Evolutionary conservation across 2,888 invertebrate species (phyloP).

Genomic region (Metacarcinus magister): DNA sequence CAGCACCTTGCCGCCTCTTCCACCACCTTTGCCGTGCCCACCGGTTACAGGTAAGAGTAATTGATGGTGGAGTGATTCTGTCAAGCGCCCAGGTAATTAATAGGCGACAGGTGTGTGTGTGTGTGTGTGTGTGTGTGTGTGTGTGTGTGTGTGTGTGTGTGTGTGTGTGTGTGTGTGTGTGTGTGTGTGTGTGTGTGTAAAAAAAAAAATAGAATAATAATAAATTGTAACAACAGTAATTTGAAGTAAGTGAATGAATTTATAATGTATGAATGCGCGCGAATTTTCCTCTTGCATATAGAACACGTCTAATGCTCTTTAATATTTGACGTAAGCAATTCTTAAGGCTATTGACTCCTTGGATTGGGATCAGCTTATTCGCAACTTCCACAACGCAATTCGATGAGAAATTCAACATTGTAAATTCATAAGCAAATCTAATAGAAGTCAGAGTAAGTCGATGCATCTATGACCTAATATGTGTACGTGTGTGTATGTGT

Average conservation of each 20-base stretch:
- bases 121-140: constrained; percentile 26
- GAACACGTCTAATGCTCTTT: background rate
- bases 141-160: constrained; percentile 26
- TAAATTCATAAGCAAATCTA: constrained; percentile 32
- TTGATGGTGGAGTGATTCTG: background rate
- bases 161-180: constrained; percentile 3
- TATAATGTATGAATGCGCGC: background rate
- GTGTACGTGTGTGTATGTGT: constrained; percentile 26
- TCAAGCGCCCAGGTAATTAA: background rate
- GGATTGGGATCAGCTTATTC: background rate
- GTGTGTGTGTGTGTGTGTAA: background rate
- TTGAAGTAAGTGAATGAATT: background rate
- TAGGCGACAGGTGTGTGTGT: constrained; percentile 14
- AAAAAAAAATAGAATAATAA: background rate
- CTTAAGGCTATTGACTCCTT: constrained; percentile 12
- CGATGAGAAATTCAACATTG: constrained; percentile 28
- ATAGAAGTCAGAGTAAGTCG: background rate
- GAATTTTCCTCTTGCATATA: background rate
- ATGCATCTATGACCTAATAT: background rate
- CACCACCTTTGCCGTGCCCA: background rate
- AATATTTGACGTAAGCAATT: constrained; percentile 1
- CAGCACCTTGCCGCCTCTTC: no score
- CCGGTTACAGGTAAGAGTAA: background rate
- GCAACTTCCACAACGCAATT: background rate
- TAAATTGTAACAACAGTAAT: background rate